phyloP scores from a whole-genome alignment of 2,888 invertebrate species.

The Anticlea derivata region DNA sequence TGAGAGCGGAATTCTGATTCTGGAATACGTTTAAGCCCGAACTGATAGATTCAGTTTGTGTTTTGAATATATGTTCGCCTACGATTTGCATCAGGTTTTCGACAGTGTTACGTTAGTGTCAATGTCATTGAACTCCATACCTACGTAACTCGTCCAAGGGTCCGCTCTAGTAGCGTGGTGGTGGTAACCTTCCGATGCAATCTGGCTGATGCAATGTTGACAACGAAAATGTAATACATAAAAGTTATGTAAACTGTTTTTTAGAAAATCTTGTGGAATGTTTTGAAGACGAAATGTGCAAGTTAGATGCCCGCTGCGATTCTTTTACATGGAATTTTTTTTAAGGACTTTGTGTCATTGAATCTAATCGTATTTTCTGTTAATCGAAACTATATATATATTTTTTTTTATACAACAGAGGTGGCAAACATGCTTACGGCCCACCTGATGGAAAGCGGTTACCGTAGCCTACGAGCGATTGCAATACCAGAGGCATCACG shows the following conservation, averaged over 20 bases:
- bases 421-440: too few relatives aligned
- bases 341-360: too few relatives aligned
- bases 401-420: too few relatives aligned
- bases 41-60: background rate
- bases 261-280: background rate
- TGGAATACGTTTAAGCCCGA: too few relatives aligned
- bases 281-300: background rate
- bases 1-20: too few relatives aligned
- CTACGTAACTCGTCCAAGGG: constrained; percentile 24
- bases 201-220: constrained; percentile 59
- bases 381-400: too few relatives aligned
- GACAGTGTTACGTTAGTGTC: constrained; percentile 9
- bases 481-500: too few relatives aligned
- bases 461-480: too few relatives aligned
- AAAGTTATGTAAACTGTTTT: constrained; percentile 25
- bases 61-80: constrained; percentile 2
- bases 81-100: constrained; percentile 14
- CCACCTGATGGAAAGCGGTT: too few relatives aligned
- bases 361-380: too few relatives aligned
- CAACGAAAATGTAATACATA: constrained; percentile 28
- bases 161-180: constrained; percentile 20
- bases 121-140: constrained; percentile 24
- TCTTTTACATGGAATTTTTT: too few relatives aligned
- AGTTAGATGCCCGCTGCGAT: too few relatives aligned
- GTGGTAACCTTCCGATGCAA: constrained; percentile 37